These are phyloP conservation scores for Drosophila simulans DNA, from an alignment of 1,140 invertebrate genomes.

Conservation along the genomic window DNA sequence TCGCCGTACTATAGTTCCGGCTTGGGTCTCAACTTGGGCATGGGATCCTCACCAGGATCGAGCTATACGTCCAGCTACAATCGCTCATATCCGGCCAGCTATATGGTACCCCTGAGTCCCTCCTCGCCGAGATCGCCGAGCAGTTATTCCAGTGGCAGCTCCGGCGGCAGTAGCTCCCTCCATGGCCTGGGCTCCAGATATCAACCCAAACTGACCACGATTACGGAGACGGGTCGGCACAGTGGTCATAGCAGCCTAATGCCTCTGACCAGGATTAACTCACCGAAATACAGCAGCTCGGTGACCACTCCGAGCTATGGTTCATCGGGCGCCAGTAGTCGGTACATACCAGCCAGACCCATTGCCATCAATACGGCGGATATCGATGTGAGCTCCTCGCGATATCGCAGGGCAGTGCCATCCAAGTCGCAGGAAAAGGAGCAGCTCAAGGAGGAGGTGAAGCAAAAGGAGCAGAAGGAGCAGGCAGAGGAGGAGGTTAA, in stretches of 20 bases:
- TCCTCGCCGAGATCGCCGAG: conserved; percentile 52
- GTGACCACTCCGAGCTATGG: conserved; percentile 36
- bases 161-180: conserved; percentile 39
- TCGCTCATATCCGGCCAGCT: conserved; percentile 67
- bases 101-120: conserved; percentile 69
- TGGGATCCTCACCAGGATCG: conserved; percentile 20
- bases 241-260: conserved; percentile 64
- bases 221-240: conserved; percentile 86
- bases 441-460: background rate
- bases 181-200: conserved; percentile 85
- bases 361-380: conserved; percentile 91
- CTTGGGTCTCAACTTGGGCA: conserved; percentile 24
- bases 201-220: conserved; percentile 90
- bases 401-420: conserved; percentile 85
- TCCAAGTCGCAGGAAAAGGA: conserved; percentile 24
- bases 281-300: conserved; percentile 83
- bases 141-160: conserved; percentile 50
- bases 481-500: conserved; percentile 16
- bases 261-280: conserved; percentile 84
- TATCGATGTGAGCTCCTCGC: conserved; percentile 90
- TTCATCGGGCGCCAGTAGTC: conserved; percentile 53
- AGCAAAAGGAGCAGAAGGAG: background rate
- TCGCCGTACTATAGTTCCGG: conserved; percentile 86
- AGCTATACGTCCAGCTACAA: conserved; percentile 75
- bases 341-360: conserved; percentile 86